Base-by-base conservation (phyloP, 2,113 vertebrate genomes). In the Phaetusa simplex region DNA sequence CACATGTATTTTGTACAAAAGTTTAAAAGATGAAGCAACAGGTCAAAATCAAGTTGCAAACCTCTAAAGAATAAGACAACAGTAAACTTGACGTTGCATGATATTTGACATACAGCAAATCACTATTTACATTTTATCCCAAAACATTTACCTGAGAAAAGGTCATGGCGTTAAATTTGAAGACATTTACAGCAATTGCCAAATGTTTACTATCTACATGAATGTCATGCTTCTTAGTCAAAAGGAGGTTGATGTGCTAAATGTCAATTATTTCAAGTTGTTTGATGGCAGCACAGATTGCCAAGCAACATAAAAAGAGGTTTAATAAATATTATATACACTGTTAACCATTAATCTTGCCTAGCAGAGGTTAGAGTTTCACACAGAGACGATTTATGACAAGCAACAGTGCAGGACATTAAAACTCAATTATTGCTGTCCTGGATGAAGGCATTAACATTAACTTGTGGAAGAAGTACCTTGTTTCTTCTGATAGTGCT, bases 101-200 rank as follows among this genome's bases (percentile, higher is more conserved):
- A 94, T 97, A 97, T 98, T 98, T 98, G 98, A 98, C 97, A 98
- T 98, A 97, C 97, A 97, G 98, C 98, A 98, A 98, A 98, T 98
- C 98, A 98, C 98, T 98, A 98, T 98, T 98, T 98, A 98, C 98
- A 98, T 98, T 98, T 98, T 98, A 98, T 98, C 98, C 98, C 98
- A 98, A 98, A 98, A 98, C 98, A 98, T 98, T 98, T 98, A 98
- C 98, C 98, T 98, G 98, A 95, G 98, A 96, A 98, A 98, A 98
- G 98, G 98, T 98, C 98, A 98, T 91, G 95, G 88, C 22, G 98
- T 98, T 98, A 98, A 98, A 98, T 98, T 98, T 98, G 97, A 98
- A 98, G 98, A 98, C 98, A 98, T 98, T 98, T 98, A 95, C 97
- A 98, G 98, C 98, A 98, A 98, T 98, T 97, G 98, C 96, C 97